Percentiles rank a stretch among this genome's conserved stretches.
phyloP scores from a whole-genome alignment of 2,888 invertebrate genomes.

The Halictus quadricinctus region DNA sequence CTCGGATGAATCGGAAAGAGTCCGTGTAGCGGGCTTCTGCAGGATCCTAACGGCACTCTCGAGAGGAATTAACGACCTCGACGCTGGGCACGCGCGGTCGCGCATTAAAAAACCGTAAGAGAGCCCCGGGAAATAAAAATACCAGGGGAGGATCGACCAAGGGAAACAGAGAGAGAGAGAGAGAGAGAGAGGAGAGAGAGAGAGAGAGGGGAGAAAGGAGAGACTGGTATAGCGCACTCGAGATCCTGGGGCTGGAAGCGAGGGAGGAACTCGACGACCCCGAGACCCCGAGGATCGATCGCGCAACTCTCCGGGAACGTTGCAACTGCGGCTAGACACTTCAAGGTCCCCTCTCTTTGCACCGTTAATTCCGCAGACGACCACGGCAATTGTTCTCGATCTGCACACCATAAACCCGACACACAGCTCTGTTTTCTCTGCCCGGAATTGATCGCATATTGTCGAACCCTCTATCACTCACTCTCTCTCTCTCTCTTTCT shows the following conservation, averaged over 20 bases:
- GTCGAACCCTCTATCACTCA: background rate
- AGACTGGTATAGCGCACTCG: slow-evolving; percentile 9
- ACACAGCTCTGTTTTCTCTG: background rate
- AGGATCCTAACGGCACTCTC: slow-evolving; percentile 60
- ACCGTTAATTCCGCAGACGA: background rate
- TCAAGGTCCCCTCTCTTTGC: slow-evolving; percentile 16
- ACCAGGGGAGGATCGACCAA: background rate
- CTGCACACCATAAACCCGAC: slow-evolving; percentile 2
- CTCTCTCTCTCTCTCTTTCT: background rate
- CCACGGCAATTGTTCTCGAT: slow-evolving; percentile 14
- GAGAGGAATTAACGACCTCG: slow-evolving; percentile 60
- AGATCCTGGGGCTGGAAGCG: slow-evolving; percentile 28
- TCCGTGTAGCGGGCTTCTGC: slow-evolving; percentile 25
- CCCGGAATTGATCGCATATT: background rate
- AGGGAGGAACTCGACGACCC: slow-evolving; percentile 19
- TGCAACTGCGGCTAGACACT: slow-evolving; percentile 15
- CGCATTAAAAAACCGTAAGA: slow-evolving; percentile 27
- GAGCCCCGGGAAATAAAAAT: slow-evolving; percentile 30
- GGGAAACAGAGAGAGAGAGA: background rate
- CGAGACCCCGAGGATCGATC: slow-evolving; percentile 26
- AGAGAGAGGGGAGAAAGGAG: background rate
- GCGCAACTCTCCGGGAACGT: slow-evolving; percentile 23
- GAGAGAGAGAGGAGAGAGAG: background rate
- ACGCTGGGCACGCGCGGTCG: slow-evolving; percentile 12
- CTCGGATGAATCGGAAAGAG: slow-evolving; percentile 53